Evolutionary conservation across 1,140 invertebrate species (phyloP).

Genomic region (Halyomorpha halys): DNA sequence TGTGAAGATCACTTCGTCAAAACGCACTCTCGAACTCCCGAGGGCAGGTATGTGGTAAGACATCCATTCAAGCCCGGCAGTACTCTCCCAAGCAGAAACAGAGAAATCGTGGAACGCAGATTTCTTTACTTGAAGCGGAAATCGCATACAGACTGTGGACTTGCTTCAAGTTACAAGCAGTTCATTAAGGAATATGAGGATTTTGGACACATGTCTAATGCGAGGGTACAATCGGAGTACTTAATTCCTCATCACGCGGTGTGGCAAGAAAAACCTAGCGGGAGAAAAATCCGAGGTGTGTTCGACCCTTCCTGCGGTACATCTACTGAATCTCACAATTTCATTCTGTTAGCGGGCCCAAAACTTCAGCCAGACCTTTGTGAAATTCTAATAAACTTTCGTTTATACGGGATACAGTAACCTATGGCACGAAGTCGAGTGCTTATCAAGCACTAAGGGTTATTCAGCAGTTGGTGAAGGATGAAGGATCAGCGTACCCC

Average conservation of each 20-base stretch:
- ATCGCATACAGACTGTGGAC: neutral
- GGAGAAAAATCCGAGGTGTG: neutral
- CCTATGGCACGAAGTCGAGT: too few species aligned
- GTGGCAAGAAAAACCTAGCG: neutral
- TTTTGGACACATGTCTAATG: slow-evolving; percentile 1
- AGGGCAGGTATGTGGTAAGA: neutral
- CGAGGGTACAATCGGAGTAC: neutral
- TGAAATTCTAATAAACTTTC: neutral
- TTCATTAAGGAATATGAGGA: slow-evolving; percentile 18
- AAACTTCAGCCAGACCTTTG: neutral
- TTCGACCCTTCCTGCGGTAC: neutral
- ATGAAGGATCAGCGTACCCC: slow-evolving; percentile 31
- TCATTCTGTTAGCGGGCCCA: neutral
- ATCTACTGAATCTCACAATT: neutral
- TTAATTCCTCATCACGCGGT: neutral
- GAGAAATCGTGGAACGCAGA: neutral
- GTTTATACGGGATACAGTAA: too few species aligned
- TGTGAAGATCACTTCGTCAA: neutral
- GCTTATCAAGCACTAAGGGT: too few species aligned
- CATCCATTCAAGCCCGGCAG: neutral
- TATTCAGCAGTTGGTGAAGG: too few species aligned
- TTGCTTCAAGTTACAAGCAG: neutral
- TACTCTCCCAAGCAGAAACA: neutral
- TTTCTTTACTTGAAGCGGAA: neutral
- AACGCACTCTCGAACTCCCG: too few species aligned